Conservation (phyloP, 2,113 vertebrate genomes). For the Cynocephalus volans region DNA sequence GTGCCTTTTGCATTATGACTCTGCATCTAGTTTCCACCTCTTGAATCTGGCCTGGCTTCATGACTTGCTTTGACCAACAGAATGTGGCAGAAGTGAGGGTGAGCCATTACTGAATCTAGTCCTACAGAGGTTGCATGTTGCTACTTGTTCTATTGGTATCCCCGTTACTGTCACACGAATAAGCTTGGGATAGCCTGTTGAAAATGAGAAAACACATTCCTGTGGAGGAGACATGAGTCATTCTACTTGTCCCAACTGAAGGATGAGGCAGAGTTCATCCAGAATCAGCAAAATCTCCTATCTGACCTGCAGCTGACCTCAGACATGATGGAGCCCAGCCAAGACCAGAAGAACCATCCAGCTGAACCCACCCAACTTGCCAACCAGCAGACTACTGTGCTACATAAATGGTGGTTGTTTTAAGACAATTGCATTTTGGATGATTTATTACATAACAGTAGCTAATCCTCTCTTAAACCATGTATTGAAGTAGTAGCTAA, state of each 20-base stretch:
- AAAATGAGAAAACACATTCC: not conserved
- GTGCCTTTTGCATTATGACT: not conserved
- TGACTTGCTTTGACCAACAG: conserved; percentile 17
- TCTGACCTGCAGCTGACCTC: not conserved
- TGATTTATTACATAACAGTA: not conserved
- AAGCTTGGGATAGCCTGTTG: not conserved
- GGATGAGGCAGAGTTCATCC: not conserved
- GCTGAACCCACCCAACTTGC: not conserved
- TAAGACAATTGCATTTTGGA: not conserved
- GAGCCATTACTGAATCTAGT: not conserved
- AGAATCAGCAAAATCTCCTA: not conserved
- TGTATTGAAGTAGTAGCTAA: not conserved
- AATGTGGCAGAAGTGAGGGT: not conserved
- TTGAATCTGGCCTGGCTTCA: not conserved
- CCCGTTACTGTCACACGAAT: not conserved
- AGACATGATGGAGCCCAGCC: not conserved
- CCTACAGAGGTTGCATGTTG: not conserved
- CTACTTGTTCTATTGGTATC: not conserved
- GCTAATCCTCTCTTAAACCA: not conserved
- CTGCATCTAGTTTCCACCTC: not conserved
- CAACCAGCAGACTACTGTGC: not conserved
- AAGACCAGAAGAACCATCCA: not conserved
- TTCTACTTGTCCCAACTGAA: not conserved
- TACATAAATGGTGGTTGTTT: not conserved
- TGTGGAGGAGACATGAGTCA: not conserved